Conservation (phyloP, 2,888 invertebrate species). For the Tridacna gigas region DNA sequence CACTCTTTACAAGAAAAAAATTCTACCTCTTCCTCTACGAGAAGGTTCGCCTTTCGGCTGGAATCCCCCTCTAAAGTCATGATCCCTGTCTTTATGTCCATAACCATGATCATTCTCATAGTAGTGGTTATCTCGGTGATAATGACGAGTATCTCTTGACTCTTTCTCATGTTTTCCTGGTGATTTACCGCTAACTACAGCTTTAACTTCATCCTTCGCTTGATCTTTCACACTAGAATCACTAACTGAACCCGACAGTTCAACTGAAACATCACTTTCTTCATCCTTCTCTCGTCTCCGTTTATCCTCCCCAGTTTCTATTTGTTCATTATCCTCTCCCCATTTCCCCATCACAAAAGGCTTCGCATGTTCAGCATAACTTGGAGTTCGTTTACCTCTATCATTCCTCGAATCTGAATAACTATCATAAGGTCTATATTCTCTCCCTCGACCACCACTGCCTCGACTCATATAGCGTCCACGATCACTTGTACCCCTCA, state of each 20-base stretch:
- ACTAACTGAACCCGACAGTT: slow-evolving; percentile 80
- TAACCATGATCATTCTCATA: slow-evolving; percentile 37
- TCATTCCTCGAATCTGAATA: slow-evolving; percentile 36
- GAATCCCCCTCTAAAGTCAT: slow-evolving; percentile 83
- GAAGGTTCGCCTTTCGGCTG: slow-evolving; percentile 95
- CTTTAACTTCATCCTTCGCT: background rate
- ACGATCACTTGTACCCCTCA: slow-evolving; percentile 45
- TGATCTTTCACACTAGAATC: slow-evolving; percentile 68
- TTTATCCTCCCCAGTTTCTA: slow-evolving; percentile 66
- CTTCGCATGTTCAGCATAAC: slow-evolving; percentile 59
- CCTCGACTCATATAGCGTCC: slow-evolving; percentile 42
- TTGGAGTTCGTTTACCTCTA: slow-evolving; percentile 38
- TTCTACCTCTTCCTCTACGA: slow-evolving; percentile 89
- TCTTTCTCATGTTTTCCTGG: slow-evolving; percentile 31
- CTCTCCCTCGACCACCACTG: slow-evolving; percentile 36
- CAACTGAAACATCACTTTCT: slow-evolving; percentile 80
- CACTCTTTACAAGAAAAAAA: background rate
- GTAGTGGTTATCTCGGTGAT: slow-evolving; percentile 51
- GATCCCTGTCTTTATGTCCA: slow-evolving; percentile 49
- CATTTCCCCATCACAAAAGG: slow-evolving; percentile 60
- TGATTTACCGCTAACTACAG: slow-evolving; percentile 7
- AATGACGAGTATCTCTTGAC: slow-evolving; percentile 47
- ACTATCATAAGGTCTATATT: slow-evolving; percentile 56
- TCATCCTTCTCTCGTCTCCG: slow-evolving; percentile 74
- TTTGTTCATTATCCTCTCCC: slow-evolving; percentile 57